Evolutionary conservation across 1,140 invertebrate genomes (phyloP).

Genomic region (Polypedilum vanderplanki): DNA sequence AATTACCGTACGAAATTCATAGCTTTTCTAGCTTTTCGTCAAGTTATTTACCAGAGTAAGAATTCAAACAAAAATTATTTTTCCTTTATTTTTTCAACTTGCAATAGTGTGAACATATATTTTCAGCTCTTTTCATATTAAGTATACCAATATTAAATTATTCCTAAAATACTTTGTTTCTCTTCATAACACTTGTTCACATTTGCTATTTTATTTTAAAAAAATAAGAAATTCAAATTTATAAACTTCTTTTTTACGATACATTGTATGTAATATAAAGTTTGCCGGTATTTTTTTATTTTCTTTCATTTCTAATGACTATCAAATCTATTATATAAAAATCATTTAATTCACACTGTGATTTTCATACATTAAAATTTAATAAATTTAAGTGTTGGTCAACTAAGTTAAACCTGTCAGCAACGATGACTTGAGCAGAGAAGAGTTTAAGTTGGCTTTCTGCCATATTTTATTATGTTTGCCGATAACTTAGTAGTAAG

Average conservation of each 20-base stretch:
- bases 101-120: conserved; percentile 5
- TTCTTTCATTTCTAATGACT: conserved; percentile 33
- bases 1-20: conserved; percentile 59
- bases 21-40: conserved; percentile 67
- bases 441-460: too few relatives aligned
- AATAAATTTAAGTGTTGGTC: too few relatives aligned
- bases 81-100: too few relatives aligned
- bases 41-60: conserved; percentile 67
- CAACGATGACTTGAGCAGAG: conserved; percentile 34
- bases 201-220: background rate
- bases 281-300: conserved; percentile 3
- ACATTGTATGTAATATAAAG: background rate
- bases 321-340: too few relatives aligned
- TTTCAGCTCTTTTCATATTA: conserved; percentile 32
- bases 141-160: too few relatives aligned
- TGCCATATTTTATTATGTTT: too few relatives aligned
- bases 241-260: background rate
- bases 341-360: too few relatives aligned
- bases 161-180: too few relatives aligned
- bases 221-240: too few relatives aligned
- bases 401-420: too few relatives aligned
- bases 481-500: too few relatives aligned
- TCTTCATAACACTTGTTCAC: background rate
- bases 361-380: too few relatives aligned
- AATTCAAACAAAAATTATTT: conserved; percentile 32